Evolutionary conservation across 2,797 vertebrate species (phyloP).

Genomic region (Dicrostonyx torquatus): DNA sequence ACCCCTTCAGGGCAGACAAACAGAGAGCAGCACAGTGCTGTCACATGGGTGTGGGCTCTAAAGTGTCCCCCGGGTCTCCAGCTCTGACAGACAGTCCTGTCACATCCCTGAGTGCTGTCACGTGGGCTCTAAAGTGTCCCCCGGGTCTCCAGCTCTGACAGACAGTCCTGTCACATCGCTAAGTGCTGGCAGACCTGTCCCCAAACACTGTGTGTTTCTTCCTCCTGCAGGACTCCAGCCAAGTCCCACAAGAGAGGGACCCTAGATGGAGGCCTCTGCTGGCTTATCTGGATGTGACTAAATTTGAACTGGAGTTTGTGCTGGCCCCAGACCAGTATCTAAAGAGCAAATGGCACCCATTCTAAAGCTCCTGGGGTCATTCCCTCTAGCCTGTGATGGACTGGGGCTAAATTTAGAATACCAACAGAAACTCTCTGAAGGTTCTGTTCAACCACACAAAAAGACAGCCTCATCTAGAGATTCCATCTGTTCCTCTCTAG

Average conservation of each 20-base stretch:
- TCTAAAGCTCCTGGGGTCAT: not conserved
- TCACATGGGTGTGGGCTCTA: not conserved
- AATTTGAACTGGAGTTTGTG: not conserved
- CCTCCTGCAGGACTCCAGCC: not conserved
- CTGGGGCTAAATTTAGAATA: not conserved
- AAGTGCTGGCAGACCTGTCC: not conserved
- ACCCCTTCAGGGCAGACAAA: not conserved
- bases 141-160: conserved; percentile 18
- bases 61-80: not conserved
- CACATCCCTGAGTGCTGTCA: not conserved
- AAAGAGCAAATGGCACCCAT: not conserved
- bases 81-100: conserved; percentile 18
- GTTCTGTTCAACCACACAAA: not conserved
- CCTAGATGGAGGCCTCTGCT: not conserved
- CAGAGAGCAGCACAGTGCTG: not conserved
- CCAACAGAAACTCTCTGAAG: not conserved
- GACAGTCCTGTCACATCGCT: not conserved
- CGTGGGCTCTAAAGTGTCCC: not conserved
- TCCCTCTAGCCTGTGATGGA: not conserved
- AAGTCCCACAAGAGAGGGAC: not conserved
- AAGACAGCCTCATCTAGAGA: not conserved
- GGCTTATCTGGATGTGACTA: not conserved
- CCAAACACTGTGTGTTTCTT: not conserved
- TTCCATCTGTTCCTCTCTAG: too few relatives aligned
- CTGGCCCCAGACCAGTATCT: not conserved